These are phyloP conservation scores for Carposina sasakii DNA, from an alignment of 1,140 invertebrate species.

Conservation along the genomic window DNA sequence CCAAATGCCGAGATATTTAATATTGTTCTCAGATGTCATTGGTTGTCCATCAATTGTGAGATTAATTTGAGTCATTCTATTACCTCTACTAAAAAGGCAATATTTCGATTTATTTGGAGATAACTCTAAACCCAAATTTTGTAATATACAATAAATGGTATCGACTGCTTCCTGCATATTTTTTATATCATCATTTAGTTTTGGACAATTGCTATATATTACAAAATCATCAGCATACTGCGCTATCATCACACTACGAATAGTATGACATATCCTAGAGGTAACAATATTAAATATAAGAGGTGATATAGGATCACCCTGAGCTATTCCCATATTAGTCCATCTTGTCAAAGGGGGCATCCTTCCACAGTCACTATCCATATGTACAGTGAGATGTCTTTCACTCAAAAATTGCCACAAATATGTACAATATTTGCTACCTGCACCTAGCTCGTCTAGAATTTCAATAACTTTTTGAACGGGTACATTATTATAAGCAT, in stretches of 20 bases:
- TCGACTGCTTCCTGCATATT: neutral
- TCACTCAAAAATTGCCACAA: slow-evolving; percentile 6
- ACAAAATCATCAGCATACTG: slow-evolving; percentile 11
- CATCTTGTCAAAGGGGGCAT: neutral
- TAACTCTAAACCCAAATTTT: neutral
- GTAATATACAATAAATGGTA: neutral
- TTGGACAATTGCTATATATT: neutral
- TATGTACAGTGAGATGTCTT: neutral
- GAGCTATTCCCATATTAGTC: neutral
- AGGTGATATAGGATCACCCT: slow-evolving; percentile 10
- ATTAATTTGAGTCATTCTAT: neutral
- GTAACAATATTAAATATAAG: slow-evolving; percentile 8
- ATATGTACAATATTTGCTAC: slow-evolving; percentile 2
- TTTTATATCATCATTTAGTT: neutral
- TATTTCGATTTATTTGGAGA: neutral
- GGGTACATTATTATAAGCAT: slow-evolving; percentile 7
- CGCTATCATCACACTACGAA: slow-evolving; percentile 1
- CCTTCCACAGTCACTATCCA: neutral
- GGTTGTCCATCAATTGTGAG: neutral
- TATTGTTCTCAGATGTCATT: neutral
- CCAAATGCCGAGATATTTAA: slow-evolving; percentile 10
- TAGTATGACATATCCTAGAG: neutral
- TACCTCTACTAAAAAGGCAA: neutral
- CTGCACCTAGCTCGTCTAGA: neutral
- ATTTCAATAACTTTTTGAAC: neutral